Percentiles rank a stretch among this genome's conserved stretches.
Evolutionary conservation across 2,113 vertebrate species (phyloP).

Genomic region (Leucopternis melanops): DNA sequence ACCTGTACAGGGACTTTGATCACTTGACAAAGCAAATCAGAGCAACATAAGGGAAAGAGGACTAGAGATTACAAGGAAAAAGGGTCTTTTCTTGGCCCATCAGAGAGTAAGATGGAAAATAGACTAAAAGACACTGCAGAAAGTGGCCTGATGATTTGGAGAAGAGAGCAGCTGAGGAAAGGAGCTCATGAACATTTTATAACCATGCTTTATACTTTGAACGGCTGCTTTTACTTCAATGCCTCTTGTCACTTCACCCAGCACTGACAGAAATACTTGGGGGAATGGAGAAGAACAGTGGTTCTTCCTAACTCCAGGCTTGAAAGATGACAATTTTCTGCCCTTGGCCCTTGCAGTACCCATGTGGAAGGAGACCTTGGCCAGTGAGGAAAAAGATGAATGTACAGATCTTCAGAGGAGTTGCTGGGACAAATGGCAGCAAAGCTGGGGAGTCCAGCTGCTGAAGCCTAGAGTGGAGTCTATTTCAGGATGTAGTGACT

Average conservation of each 20-base stretch:
- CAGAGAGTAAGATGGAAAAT: slow-evolving; percentile 7
- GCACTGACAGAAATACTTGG: background rate
- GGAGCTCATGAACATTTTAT: background rate
- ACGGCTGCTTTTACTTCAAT: background rate
- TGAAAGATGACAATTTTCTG: background rate
- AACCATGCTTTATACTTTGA: background rate
- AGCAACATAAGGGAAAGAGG: slow-evolving; percentile 16
- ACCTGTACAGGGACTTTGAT: slow-evolving; percentile 53
- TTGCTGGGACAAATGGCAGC: background rate
- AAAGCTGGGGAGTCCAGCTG: background rate
- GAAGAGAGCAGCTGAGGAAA: background rate
- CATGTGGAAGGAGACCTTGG: background rate
- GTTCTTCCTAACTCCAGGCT: background rate
- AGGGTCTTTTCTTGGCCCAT: slow-evolving; percentile 12
- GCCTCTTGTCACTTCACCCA: background rate
- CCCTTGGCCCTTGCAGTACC: background rate
- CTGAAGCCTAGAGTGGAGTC: background rate
- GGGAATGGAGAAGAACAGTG: background rate
- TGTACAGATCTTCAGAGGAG: background rate
- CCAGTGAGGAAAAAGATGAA: background rate
- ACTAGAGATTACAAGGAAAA: background rate
- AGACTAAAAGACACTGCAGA: background rate
- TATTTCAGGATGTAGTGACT: background rate
- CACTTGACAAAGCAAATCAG: slow-evolving; percentile 63
- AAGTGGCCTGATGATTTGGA: background rate